phyloP scores from a whole-genome alignment of 92 coral and sea anemone species.

The Paragorgia papillata region DNA sequence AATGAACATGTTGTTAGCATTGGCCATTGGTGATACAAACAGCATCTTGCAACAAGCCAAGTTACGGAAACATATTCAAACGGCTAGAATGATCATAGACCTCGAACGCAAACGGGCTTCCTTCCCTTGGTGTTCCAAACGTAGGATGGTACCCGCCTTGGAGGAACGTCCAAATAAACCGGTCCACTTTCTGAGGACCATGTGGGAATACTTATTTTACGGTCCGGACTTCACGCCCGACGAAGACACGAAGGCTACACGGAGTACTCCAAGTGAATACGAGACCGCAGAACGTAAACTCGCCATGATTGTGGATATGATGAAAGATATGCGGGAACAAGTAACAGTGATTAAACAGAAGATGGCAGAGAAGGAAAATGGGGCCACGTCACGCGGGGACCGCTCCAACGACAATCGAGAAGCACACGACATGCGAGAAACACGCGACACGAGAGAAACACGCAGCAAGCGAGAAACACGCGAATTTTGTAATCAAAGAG shows the following conservation, averaged over 20 bases:
- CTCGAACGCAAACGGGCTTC: constrained; percentile 29
- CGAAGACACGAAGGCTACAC: background rate
- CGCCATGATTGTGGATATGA: background rate
- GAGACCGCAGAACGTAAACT: background rate
- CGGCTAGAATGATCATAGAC: constrained; percentile 38
- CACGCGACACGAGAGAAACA: too few species aligned
- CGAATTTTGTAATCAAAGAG: too few species aligned
- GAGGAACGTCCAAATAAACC: constrained; percentile 33
- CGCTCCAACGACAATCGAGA: background rate
- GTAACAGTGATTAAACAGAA: background rate
- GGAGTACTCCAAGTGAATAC: background rate
- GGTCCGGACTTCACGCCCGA: constrained; percentile 18
- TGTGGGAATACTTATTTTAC: constrained; percentile 22
- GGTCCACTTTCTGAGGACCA: constrained; percentile 4
- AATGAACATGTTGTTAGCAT: constrained; percentile 33
- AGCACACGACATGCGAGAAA: background rate
- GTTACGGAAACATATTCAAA: constrained; percentile 29
- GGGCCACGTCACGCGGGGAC: background rate
- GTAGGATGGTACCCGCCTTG: background rate
- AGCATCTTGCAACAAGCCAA: constrained; percentile 25
- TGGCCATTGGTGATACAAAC: constrained; percentile 37
- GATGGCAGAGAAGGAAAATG: background rate
- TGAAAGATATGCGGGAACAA: background rate
- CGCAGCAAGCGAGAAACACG: too few species aligned
- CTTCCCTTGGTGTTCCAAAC: background rate